Percentiles rank a stretch among this genome's conserved stretches.
Evolutionary conservation across 2,113 vertebrate genomes (phyloP).

Genomic region (Octodon degus): DNA sequence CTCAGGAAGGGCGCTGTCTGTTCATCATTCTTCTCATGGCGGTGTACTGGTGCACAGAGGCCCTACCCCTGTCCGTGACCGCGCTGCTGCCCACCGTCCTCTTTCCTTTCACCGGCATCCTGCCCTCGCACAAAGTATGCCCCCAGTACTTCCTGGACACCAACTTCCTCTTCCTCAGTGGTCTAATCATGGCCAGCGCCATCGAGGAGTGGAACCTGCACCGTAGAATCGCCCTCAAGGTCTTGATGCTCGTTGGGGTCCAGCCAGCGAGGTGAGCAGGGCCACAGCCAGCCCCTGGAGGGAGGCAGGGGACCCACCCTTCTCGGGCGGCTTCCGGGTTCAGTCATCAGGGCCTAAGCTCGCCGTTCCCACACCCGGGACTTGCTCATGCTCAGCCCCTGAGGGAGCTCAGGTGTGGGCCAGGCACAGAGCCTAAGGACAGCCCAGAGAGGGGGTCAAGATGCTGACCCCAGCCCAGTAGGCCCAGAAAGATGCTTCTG

Average conservation of each 20-base stretch:
- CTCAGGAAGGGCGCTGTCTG: slow-evolving; percentile 96
- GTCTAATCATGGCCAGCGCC: slow-evolving; percentile 96
- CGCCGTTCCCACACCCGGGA: fast-evolving
- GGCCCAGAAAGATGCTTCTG: not conserved
- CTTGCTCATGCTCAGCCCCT: not conserved
- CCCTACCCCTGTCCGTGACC: slow-evolving; percentile 95
- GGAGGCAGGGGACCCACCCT: not conserved
- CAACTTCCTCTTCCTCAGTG: slow-evolving; percentile 98
- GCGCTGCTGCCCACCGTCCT: slow-evolving; percentile 96
- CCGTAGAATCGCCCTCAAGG: slow-evolving; percentile 94
- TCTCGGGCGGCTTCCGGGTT: not conserved
- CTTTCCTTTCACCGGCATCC: slow-evolving; percentile 95
- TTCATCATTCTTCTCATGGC: slow-evolving; percentile 97
- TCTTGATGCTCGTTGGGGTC: slow-evolving; percentile 93
- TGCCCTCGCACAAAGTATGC: slow-evolving; percentile 94
- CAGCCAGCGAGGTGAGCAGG: slow-evolving; percentile 92
- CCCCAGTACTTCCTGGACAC: slow-evolving; percentile 98
- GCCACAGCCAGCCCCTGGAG: not conserved
- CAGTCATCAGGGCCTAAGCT: not conserved
- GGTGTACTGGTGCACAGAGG: slow-evolving; percentile 96
- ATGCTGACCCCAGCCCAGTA: not conserved
- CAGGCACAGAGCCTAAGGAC: fast-evolving
- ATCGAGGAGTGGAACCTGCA: slow-evolving; percentile 98
- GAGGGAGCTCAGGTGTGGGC: not conserved
- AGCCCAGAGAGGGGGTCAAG: not conserved